phyloP scores from a whole-genome alignment of 2,888 invertebrate species.

The Aquatica leii region DNA sequence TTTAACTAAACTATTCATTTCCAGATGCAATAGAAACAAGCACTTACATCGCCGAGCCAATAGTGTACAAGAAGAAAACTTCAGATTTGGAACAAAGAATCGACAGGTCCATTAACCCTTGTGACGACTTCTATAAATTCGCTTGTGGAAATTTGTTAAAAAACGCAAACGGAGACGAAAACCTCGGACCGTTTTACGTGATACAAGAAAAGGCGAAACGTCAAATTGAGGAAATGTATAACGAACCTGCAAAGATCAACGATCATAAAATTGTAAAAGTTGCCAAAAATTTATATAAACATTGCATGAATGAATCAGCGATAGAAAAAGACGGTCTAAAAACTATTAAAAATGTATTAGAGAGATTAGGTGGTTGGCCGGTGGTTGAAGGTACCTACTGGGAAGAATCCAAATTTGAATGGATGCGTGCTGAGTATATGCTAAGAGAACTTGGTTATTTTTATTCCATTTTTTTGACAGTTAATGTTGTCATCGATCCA shows the following conservation, averaged over 20 bases:
- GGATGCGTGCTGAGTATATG: conserved; percentile 12
- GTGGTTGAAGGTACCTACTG: conserved; percentile 22
- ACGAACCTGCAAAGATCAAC: conserved; percentile 29
- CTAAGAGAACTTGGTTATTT: conserved; percentile 25
- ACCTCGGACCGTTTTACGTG: conserved; percentile 21
- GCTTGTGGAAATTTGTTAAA: conserved; percentile 43
- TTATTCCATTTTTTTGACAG: conserved; percentile 25
- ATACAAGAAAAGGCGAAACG: conserved; percentile 18
- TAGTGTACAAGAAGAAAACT: conserved; percentile 19
- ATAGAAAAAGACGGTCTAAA: conserved; percentile 52
- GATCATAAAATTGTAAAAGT: conserved; percentile 40
- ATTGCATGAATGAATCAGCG: conserved; percentile 55
- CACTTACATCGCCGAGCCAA: conserved; percentile 3
- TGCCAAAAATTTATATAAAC: conserved; percentile 46
- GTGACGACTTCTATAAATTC: conserved; percentile 47
- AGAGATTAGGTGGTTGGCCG: conserved; percentile 26
- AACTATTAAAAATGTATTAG: conserved; percentile 18
- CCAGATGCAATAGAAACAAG: not conserved
- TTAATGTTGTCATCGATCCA: conserved; percentile 20
- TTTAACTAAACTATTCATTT: no score
- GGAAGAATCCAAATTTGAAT: conserved; percentile 21
- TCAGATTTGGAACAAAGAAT: conserved; percentile 23
- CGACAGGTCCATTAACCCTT: conserved; percentile 40
- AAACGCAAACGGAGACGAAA: conserved; percentile 21
- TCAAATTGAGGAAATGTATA: conserved; percentile 43